Evolutionary conservation across 2,797 vertebrate species (phyloP).

Genomic region (Mormyrus hasselquistii): DNA sequence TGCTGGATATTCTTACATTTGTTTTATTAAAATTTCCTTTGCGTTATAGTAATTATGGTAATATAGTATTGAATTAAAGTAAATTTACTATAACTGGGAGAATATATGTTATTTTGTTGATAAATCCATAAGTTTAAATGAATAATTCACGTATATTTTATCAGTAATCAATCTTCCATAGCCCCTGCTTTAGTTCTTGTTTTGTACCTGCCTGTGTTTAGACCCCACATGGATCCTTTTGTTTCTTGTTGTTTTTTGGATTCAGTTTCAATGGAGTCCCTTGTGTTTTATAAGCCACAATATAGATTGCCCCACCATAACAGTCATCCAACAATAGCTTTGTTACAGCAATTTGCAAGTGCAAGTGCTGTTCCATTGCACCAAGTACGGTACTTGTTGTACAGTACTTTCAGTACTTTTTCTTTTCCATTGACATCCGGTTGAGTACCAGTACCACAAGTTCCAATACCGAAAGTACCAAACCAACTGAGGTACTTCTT

Average conservation of each 20-base stretch:
- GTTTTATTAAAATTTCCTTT: background rate
- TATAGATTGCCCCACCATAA: background rate
- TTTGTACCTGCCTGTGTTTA: background rate
- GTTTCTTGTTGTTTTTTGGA: background rate
- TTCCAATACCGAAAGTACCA: background rate
- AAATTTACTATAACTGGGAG: background rate
- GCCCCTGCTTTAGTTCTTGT: background rate
- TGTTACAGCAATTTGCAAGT: background rate
- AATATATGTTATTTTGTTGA: background rate
- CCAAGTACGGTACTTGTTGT: background rate
- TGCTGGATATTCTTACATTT: background rate
- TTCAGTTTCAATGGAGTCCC: background rate
- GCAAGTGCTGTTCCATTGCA: too few relatives aligned
- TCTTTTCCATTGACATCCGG: too few relatives aligned
- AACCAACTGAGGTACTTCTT: too few relatives aligned
- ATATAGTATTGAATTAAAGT: background rate
- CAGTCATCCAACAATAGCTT: background rate
- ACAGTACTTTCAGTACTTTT: too few relatives aligned
- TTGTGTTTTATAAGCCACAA: background rate
- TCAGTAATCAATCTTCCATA: background rate
- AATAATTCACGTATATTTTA: background rate
- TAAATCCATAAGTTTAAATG: background rate
- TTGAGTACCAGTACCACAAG: background rate
- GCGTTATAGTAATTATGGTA: background rate
- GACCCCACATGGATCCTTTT: background rate